Percentiles rank a stretch among this genome's conserved stretches.
These are phyloP conservation scores for Caenorhabditis tropicalis DNA, from an alignment of 1,140 invertebrate species.

Conservation along the genomic window DNA sequence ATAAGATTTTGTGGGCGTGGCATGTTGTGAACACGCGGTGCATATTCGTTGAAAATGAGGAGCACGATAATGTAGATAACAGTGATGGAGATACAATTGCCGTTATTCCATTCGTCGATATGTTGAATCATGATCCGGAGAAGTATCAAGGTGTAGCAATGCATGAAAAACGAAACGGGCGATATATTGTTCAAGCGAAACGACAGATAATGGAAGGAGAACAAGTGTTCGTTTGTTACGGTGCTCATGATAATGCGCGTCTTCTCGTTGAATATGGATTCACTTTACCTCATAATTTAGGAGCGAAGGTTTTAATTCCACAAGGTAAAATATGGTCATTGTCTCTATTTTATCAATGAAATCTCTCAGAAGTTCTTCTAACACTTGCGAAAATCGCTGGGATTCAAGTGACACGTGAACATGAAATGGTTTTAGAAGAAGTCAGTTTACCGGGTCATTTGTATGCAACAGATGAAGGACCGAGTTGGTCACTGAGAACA, in stretches of 20 bases:
- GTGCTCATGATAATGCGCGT: conserved; percentile 78
- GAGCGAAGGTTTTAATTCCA: conserved; percentile 75
- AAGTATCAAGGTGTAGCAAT: conserved; percentile 48
- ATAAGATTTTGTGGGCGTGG: conserved; percentile 76
- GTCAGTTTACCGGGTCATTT: conserved; percentile 57
- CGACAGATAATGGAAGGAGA: conserved; percentile 68
- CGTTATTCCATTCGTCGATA: conserved; percentile 81
- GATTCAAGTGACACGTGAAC: not conserved
- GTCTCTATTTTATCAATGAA: too few relatives aligned
- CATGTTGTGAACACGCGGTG: conserved; percentile 82
- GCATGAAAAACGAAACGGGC: conserved; percentile 49
- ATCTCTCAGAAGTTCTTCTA: conserved; percentile 65
- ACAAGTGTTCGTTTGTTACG: conserved; percentile 78
- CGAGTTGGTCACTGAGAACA: conserved; percentile 59
- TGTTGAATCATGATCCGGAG: conserved; percentile 79
- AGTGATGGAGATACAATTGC: conserved; percentile 75
- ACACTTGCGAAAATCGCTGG: conserved; percentile 56
- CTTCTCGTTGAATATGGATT: conserved; percentile 82
- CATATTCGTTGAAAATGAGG: conserved; percentile 74
- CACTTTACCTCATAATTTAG: conserved; percentile 76
- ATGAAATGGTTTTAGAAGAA: conserved; percentile 46
- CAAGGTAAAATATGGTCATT: conserved; percentile 45
- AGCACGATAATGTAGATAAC: conserved; percentile 48
- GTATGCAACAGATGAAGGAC: conserved; percentile 61
- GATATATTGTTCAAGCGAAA: conserved; percentile 39